A percentile compares a stretch with the other conserved stretches of the same genome.
Evolutionary conservation across 2,888 invertebrate genomes (phyloP).

Genomic region (Anthophora plumipes): DNA sequence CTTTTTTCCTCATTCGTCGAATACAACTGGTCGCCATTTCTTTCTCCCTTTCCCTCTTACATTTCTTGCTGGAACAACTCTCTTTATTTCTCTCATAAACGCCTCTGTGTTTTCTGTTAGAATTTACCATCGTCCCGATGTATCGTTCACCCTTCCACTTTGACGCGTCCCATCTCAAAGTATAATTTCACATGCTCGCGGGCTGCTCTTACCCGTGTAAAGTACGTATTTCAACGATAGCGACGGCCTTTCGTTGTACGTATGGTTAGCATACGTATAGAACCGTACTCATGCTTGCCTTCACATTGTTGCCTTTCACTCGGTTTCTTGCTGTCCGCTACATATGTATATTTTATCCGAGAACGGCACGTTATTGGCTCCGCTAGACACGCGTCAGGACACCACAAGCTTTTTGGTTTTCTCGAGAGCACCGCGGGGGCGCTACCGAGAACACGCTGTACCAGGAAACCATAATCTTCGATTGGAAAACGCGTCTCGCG

Average conservation of each 20-base stretch:
- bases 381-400: constrained; percentile 8
- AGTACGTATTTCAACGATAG: constrained; percentile 18
- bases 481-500: neutral
- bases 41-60: neutral
- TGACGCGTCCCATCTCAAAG: constrained; percentile 12
- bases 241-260: constrained; percentile 12
- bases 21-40: neutral
- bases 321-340: constrained; percentile 59
- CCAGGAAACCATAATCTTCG: constrained; percentile 1
- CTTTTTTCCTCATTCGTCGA: neutral
- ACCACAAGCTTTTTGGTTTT: neutral
- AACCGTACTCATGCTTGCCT: constrained; percentile 73
- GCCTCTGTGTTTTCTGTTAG: neutral
- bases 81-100: neutral
- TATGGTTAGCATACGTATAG: constrained; percentile 42
- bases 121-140: neutral
- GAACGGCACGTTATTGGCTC: constrained; percentile 30
- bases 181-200: constrained; percentile 32
- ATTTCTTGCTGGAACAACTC: constrained; percentile 13
- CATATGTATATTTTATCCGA: constrained; percentile 47
- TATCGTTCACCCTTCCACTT: constrained; percentile 14
- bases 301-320: constrained; percentile 83
- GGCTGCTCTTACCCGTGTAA: constrained; percentile 15
- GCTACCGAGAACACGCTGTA: neutral
- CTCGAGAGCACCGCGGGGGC: neutral